Evolutionary conservation across 92 coral and sea anemone genomes (phyloP), one percentile per base, ranked within the genome.

Genomic region (Chrysogorgia sp.): DNA sequence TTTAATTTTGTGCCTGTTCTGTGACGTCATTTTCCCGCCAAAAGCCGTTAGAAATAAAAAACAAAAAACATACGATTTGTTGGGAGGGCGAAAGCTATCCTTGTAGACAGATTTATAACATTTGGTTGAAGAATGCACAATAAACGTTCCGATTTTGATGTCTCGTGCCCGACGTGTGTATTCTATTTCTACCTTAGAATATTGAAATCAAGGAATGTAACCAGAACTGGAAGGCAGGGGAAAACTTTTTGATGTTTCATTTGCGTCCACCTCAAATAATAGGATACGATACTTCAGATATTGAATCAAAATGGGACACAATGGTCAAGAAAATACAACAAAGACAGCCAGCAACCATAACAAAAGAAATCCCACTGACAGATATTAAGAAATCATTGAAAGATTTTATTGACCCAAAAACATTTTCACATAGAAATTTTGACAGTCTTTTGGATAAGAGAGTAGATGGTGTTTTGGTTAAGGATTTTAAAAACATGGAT

Each of bases 221-320:
- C 29, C 65, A 57, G 24, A 87, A 89, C 82, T 84, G 91, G 53
- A 72, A 61, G 25, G 52, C 88, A 62, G 97, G 92, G 14, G 92
- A 88, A 52, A 76, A 70, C 49, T 87, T 84, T 52, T 86, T 87
- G 12, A 90, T 89, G 47, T 94, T 81, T 61, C 96, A 94, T 57
- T 87, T 94, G 22, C 81, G 97, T 40, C 97, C 97, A 53, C 20
- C 67, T 53, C 82, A 86, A 40, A 87, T 80, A 28, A 87, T 86
- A 92, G 98, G 98, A 21, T 91, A 84, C 79, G 96, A 89, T 67
- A 66, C 68, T 40, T 68, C 86, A 28, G 89, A 83, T 67, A 55
- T 92, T 19, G 89, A 84, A 56, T 66, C 59, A 7, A 80, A 45
- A 49, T 62, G 88, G 30, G 83, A 89, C 45, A 23, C 26, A 88